Evolutionary conservation across 23 tunicate species (phyloP).

Genomic region (Trididemnum nubilum): DNA sequence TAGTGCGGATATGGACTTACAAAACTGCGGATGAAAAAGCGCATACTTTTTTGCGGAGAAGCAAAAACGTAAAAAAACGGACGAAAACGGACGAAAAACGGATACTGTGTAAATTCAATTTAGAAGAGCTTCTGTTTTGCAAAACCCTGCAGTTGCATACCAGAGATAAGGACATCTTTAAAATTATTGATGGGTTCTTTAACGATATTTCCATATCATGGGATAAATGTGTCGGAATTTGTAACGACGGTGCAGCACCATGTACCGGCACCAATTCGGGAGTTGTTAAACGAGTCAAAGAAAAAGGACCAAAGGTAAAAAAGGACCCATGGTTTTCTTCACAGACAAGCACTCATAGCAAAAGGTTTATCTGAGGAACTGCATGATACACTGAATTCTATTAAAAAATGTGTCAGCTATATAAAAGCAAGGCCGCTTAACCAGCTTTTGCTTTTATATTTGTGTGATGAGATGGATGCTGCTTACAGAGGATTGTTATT

Average conservation of each 20-base stretch:
- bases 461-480: conserved; percentile 59
- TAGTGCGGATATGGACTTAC: too few relatives aligned
- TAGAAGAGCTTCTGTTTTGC: conserved; percentile 57
- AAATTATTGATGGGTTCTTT: conserved; percentile 40
- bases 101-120: too few relatives aligned
- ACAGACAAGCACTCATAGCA: conserved; percentile 54
- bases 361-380: conserved; percentile 57
- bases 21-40: too few relatives aligned
- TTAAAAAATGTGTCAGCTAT: conserved; percentile 56
- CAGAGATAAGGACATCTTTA: conserved; percentile 49
- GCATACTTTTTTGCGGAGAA: too few relatives aligned
- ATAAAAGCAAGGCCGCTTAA: conserved; percentile 57
- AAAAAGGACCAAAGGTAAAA: conserved; percentile 54
- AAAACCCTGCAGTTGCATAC: conserved; percentile 54
- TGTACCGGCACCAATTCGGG: conserved; percentile 54
- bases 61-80: too few relatives aligned
- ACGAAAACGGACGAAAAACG: too few relatives aligned
- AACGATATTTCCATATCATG: conserved; percentile 31
- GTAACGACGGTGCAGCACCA: conserved; percentile 57
- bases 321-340: conserved; percentile 60
- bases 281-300: conserved; percentile 54
- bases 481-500: conserved; percentile 50
- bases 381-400: conserved; percentile 44
- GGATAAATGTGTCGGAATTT: conserved; percentile 49
- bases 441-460: conserved; percentile 45